These are phyloP conservation scores for Zaprionus inermis DNA, from an alignment of 1,140 invertebrate species.

Conservation along the genomic window DNA sequence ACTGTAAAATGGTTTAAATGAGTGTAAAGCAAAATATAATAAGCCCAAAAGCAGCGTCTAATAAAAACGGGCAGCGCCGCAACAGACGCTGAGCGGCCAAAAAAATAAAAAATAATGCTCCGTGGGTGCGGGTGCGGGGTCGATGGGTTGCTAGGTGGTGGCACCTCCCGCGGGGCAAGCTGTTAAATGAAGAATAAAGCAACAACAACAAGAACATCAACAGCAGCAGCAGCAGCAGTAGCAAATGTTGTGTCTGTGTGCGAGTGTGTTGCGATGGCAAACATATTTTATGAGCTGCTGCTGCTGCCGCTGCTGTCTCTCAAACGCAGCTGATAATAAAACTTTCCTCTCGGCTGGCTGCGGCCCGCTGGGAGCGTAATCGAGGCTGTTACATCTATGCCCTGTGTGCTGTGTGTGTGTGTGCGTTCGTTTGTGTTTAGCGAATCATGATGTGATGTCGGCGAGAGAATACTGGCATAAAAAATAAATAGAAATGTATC, in stretches of 20 bases:
- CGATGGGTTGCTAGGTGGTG: background rate
- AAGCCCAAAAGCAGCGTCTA: slow-evolving; percentile 69
- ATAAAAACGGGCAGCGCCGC: slow-evolving; percentile 59
- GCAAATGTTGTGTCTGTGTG: slow-evolving; percentile 12
- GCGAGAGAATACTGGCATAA: slow-evolving; percentile 10
- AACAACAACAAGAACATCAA: slow-evolving; percentile 59
- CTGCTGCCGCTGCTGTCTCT: slow-evolving; percentile 44
- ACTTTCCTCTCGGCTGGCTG: slow-evolving; percentile 66
- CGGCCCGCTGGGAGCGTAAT: slow-evolving; percentile 76
- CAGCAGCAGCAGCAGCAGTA: background rate
- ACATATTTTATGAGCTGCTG: slow-evolving; percentile 79
- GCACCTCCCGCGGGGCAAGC: slow-evolving; percentile 40
- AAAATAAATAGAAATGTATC: slow-evolving; percentile 17
- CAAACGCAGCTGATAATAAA: slow-evolving; percentile 73
- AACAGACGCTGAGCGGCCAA: background rate
- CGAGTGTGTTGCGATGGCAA: slow-evolving; percentile 62
- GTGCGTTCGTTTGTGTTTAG: slow-evolving; percentile 27
- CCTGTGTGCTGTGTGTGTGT: slow-evolving; percentile 21
- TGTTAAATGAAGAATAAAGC: slow-evolving; percentile 80
- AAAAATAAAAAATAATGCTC: slow-evolving; percentile 42
- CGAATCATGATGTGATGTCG: slow-evolving; percentile 42
- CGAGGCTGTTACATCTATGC: slow-evolving; percentile 70
- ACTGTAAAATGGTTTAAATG: slow-evolving; percentile 83
- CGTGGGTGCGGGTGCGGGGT: slow-evolving; percentile 3
- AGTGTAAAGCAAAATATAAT: slow-evolving; percentile 82